Evolutionary conservation across 2,113 vertebrate species (phyloP).

Genomic region (Thomomys bottae): DNA sequence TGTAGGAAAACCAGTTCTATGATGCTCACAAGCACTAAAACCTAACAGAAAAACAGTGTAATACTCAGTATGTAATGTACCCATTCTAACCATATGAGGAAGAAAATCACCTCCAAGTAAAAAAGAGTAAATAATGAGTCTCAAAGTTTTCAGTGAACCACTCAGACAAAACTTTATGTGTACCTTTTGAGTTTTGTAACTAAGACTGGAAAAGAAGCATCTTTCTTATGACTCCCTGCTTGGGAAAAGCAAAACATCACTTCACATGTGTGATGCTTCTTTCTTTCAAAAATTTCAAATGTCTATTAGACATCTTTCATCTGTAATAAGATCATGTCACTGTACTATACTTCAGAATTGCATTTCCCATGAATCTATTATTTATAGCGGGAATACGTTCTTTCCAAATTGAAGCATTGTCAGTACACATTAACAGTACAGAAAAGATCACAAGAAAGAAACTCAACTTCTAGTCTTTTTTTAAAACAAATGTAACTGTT

Average conservation of each 20-base stretch:
- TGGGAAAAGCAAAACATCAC: neutral
- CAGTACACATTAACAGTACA: neutral
- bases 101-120: neutral
- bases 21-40: constrained; percentile 61
- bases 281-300: neutral
- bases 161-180: constrained; percentile 54
- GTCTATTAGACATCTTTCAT: neutral
- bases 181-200: constrained; percentile 29
- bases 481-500: neutral
- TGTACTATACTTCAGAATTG: neutral
- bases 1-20: constrained; percentile 68
- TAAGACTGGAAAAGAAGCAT: constrained; percentile 7
- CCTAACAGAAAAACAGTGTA: constrained; percentile 34
- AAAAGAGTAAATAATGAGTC: constrained; percentile 12
- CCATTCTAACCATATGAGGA: constrained; percentile 1
- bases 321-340: neutral
- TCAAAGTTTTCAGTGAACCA: constrained; percentile 57
- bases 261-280: neutral
- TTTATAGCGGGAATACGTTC: neutral
- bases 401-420: neutral
- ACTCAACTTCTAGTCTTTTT: neutral
- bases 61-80: constrained; percentile 36
- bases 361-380: neutral
- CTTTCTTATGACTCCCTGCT: neutral
- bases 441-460: neutral